Evolutionary conservation across 2,113 vertebrate species (phyloP).

Genomic region (Bucco capensis): DNA sequence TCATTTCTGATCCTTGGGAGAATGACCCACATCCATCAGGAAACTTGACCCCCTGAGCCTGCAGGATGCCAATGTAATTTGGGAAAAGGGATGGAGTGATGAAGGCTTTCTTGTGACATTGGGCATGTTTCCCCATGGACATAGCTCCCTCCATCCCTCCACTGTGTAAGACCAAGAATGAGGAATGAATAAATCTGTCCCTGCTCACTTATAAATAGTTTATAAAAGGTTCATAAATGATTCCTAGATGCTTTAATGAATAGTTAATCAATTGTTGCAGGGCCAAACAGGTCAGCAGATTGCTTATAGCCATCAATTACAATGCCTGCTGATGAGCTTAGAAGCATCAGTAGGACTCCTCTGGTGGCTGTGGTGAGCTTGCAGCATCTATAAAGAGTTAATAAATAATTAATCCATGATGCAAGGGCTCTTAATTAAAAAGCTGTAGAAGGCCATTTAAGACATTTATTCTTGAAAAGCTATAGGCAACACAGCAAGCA

Average conservation of each 20-base stretch:
- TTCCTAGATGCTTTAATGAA: constrained; percentile 52
- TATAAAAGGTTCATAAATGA: constrained; percentile 48
- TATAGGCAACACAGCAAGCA: not conserved
- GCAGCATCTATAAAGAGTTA: not conserved
- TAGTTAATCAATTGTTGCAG: constrained; percentile 44
- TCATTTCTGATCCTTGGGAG: constrained; percentile 2
- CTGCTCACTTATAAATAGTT: constrained; percentile 33
- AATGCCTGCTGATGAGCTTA: not conserved
- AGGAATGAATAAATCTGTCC: constrained; percentile 9
- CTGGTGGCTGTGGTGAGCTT: not conserved
- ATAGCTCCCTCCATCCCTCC: not conserved
- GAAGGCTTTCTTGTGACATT: not conserved
- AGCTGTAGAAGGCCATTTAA: not conserved
- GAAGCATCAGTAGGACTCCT: not conserved
- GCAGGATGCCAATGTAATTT: not conserved
- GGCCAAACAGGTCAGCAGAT: constrained; percentile 20
- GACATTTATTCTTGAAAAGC: not conserved
- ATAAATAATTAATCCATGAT: not conserved
- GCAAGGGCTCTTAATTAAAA: not conserved
- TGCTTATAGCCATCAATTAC: not conserved
- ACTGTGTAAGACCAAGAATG: not conserved
- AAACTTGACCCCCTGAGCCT: not conserved
- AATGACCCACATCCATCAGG: not conserved
- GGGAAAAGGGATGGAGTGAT: not conserved
- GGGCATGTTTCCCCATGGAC: not conserved